Conservation (phyloP, 2,888 invertebrate genomes). For the Habrosyne pyritoides region DNA sequence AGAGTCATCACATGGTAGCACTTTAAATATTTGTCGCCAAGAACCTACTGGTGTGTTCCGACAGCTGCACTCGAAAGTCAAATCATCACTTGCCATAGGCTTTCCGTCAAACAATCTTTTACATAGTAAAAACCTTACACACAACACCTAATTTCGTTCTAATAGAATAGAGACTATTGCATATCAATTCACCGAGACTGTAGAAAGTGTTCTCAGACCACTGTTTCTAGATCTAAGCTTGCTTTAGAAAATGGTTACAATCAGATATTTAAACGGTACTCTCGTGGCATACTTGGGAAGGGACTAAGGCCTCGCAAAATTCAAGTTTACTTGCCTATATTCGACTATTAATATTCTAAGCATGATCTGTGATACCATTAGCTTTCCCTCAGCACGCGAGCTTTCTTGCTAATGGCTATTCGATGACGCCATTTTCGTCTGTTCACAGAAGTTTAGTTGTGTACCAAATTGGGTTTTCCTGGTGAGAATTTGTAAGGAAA, state of each 20-base stretch:
- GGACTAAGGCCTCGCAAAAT: background rate
- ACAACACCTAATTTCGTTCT: too few species aligned
- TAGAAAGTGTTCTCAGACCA: background rate
- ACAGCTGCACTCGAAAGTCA: too few species aligned
- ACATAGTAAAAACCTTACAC: too few species aligned
- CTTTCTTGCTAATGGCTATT: background rate
- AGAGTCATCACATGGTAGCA: too few species aligned
- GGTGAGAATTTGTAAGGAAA: background rate
- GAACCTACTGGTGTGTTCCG: too few species aligned
- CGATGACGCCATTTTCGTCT: background rate
- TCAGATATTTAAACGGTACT: background rate
- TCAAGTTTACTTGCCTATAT: background rate
- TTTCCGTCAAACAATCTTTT: too few species aligned
- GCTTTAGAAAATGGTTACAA: constrained; percentile 2
- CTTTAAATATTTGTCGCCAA: too few species aligned
- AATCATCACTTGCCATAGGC: too few species aligned
- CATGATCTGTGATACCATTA: background rate
- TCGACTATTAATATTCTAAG: background rate
- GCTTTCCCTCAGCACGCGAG: constrained; percentile 1
- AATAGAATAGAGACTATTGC: background rate
- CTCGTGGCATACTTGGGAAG: background rate
- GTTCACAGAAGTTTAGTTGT: background rate
- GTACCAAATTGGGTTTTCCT: background rate
- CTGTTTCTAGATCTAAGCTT: background rate
- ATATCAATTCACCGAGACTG: background rate